A percentile compares a stretch with the other conserved stretches of the same genome.
Conservation (phyloP, 2,888 invertebrate species). For the Cephus pulcher region DNA sequence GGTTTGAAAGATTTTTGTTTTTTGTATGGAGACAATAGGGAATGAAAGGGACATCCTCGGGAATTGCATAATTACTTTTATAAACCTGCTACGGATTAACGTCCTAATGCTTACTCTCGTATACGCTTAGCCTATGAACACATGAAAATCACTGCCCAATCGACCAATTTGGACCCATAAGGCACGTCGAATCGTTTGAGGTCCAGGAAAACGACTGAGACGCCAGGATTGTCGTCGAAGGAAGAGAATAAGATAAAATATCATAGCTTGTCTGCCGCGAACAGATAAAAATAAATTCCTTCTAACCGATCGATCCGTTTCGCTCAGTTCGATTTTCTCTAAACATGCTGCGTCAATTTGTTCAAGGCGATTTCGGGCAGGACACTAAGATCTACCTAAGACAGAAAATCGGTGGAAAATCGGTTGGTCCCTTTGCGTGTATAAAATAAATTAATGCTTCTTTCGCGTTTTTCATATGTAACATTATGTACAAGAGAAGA, state of each 20-base stretch:
- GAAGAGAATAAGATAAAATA: neutral
- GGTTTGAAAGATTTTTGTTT: neutral
- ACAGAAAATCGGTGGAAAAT: conserved; percentile 66
- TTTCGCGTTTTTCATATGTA: conserved; percentile 51
- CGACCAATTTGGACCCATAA: conserved; percentile 64
- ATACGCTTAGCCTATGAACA: conserved; percentile 66
- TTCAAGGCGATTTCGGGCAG: conserved; percentile 62
- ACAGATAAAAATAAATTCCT: neutral
- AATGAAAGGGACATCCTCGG: neutral
- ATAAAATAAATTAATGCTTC: conserved; percentile 62
- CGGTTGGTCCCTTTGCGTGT: conserved; percentile 64
- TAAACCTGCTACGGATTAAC: conserved; percentile 24
- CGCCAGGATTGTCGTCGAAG: neutral
- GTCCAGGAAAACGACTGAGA: neutral
- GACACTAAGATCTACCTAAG: conserved; percentile 61
- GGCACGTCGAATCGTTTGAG: conserved; percentile 51
- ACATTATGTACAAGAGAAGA: conserved; percentile 43
- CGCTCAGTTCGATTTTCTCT: neutral
- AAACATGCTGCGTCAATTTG: conserved; percentile 35
- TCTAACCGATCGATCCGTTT: neutral
- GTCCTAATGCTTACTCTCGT: conserved; percentile 33
- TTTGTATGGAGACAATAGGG: neutral
- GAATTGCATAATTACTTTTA: conserved; percentile 29
- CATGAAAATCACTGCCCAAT: conserved; percentile 67
- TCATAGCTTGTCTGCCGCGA: neutral